Conservation (phyloP, 2,797 vertebrate species). For the Peromyscus eremicus region DNA sequence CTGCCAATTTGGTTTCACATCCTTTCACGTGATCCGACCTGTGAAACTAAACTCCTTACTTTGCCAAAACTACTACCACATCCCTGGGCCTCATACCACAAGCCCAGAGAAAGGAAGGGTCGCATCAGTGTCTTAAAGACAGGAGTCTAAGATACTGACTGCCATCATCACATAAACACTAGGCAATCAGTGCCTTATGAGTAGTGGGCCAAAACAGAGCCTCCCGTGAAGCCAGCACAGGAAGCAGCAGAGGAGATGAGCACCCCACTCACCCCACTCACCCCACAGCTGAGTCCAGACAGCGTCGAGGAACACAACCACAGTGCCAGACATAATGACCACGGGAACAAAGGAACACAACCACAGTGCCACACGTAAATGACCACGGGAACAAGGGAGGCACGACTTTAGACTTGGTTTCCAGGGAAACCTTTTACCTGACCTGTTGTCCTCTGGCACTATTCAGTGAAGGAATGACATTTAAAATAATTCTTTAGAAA, state of each 20-base stretch:
- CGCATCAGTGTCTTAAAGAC: background rate
- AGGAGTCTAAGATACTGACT: background rate
- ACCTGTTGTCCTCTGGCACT: conserved; percentile 20
- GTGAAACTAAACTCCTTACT: background rate
- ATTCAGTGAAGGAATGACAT: conserved; percentile 16
- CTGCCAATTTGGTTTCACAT: background rate
- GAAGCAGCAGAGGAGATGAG: background rate
- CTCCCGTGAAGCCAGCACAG: background rate
- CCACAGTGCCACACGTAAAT: background rate
- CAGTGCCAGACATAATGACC: background rate
- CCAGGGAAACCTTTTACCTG: background rate
- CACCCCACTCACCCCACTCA: background rate
- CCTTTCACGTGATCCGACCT: background rate
- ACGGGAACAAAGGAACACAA: background rate
- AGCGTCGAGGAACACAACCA: background rate
- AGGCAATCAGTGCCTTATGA: background rate
- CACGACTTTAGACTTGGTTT: background rate
- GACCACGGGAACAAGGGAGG: no score
- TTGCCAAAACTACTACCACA: background rate
- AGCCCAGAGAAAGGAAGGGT: background rate
- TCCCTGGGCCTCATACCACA: background rate
- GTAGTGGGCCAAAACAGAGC: background rate
- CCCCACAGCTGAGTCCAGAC: background rate
- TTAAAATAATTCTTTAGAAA: conserved; percentile 30
- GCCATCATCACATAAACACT: background rate